A percentile compares a stretch with the other conserved stretches of the same genome.
Conservation (phyloP, 2,113 vertebrate species). For the Actenoides hombroni region DNA sequence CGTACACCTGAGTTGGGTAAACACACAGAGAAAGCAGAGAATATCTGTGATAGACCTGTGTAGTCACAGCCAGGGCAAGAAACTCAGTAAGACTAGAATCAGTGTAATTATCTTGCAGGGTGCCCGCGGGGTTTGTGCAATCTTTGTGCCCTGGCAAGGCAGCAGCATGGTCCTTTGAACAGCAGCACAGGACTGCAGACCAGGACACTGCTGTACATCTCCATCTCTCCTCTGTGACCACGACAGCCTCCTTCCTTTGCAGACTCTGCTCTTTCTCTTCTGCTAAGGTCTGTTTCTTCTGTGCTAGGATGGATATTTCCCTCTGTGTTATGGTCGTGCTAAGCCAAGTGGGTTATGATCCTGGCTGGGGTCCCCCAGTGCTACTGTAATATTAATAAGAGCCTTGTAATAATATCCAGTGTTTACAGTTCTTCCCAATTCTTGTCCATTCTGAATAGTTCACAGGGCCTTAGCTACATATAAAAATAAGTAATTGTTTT, state of each 20-base stretch:
- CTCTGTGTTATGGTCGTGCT: background rate
- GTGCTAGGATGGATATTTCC: background rate
- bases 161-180: background rate
- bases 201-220: fast-evolving
- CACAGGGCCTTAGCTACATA: background rate
- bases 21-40: fast-evolving
- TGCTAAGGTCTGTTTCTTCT: background rate
- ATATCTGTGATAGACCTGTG: fast-evolving
- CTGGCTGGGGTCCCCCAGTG: background rate
- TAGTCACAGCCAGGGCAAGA: background rate
- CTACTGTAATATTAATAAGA: background rate
- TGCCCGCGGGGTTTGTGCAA: background rate
- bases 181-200: fast-evolving
- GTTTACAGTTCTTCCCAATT: background rate
- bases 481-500: constrained; percentile 43
- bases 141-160: background rate
- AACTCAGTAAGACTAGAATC: background rate
- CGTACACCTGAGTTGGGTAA: background rate
- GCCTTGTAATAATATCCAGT: background rate
- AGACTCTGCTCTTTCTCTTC: background rate
- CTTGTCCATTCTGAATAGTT: background rate
- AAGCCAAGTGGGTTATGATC: background rate
- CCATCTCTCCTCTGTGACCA: background rate
- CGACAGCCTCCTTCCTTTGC: background rate
- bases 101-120: background rate